These are phyloP conservation scores for Hassar affinis DNA, from an alignment of 2,113 vertebrate genomes.

Conservation along the genomic window DNA sequence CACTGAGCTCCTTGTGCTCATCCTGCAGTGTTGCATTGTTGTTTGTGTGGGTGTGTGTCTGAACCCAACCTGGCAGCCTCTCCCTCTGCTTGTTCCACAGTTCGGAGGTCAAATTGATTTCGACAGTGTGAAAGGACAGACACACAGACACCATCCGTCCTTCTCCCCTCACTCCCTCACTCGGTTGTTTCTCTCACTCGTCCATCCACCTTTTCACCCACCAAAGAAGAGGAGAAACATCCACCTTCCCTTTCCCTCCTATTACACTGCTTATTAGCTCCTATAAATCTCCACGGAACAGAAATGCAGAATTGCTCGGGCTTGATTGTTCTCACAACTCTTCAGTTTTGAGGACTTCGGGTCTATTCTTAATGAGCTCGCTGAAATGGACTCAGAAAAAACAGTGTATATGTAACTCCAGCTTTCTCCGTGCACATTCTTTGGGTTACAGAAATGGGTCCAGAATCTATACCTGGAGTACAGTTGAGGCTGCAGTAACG, in stretches of 20 bases:
- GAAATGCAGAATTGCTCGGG: conserved; percentile 39
- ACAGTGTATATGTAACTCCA: conserved; percentile 55
- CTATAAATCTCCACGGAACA: conserved; percentile 26
- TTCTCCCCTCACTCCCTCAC: conserved; percentile 33
- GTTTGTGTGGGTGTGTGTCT: conserved; percentile 52
- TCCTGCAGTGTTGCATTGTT: conserved; percentile 41
- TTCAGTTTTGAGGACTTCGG: conserved; percentile 42
- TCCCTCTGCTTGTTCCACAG: conserved; percentile 86
- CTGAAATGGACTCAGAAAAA: conserved; percentile 56
- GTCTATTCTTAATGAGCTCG: conserved; percentile 44
- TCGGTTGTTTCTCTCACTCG: conserved; percentile 39
- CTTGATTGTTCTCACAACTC: conserved; percentile 24
- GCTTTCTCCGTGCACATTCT: conserved; percentile 57
- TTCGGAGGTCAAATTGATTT: conserved; percentile 94
- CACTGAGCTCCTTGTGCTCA: conserved; percentile 33
- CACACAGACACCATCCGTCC: conserved; percentile 56
- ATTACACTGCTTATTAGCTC: conserved; percentile 10
- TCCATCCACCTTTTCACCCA: conserved; percentile 44
- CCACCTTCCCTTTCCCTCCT: conserved; percentile 26
- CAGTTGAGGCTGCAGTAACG: not conserved
- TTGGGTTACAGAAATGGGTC: not conserved
- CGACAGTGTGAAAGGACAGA: conserved; percentile 90
- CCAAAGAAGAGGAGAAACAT: conserved; percentile 49
- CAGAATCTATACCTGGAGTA: not conserved
- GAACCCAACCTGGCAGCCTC: conserved; percentile 72